Percentiles rank a stretch among this genome's conserved stretches.
These are phyloP conservation scores for Asarcornis scutulata DNA, from an alignment of 2,113 vertebrate species.

Conservation along the genomic window DNA sequence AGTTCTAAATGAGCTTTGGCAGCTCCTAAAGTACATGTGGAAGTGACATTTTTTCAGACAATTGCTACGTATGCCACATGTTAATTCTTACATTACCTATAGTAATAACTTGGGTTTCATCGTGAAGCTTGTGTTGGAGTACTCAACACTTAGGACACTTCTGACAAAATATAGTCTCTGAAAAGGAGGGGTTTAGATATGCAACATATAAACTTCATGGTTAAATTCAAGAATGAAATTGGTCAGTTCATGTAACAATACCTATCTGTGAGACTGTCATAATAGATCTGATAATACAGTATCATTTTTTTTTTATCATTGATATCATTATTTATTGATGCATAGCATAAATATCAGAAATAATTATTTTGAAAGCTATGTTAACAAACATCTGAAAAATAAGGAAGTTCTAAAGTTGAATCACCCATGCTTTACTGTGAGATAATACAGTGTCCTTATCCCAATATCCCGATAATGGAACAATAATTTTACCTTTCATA, in stretches of 20 bases:
- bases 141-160: background rate
- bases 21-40: background rate
- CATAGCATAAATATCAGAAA: background rate
- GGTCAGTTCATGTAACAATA: background rate
- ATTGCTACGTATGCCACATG: accelerated
- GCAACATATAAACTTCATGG: background rate
- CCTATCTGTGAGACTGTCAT: background rate
- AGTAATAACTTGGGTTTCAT: background rate
- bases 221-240: background rate
- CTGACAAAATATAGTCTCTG: background rate
- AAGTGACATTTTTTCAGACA: accelerated
- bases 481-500: background rate
- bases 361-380: background rate
- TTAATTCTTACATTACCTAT: background rate
- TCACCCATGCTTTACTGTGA: background rate
- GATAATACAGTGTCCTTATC: background rate
- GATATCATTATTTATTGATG: background rate
- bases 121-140: background rate
- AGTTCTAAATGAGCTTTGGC: background rate
- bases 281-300: background rate
- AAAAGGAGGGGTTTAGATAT: background rate
- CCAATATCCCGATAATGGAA: background rate
- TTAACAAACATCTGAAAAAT: background rate
- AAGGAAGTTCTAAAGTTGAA: background rate
- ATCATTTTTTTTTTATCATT: background rate